phyloP scores from a whole-genome alignment of 2,888 invertebrate genomes.

The Phengaris arion region DNA sequence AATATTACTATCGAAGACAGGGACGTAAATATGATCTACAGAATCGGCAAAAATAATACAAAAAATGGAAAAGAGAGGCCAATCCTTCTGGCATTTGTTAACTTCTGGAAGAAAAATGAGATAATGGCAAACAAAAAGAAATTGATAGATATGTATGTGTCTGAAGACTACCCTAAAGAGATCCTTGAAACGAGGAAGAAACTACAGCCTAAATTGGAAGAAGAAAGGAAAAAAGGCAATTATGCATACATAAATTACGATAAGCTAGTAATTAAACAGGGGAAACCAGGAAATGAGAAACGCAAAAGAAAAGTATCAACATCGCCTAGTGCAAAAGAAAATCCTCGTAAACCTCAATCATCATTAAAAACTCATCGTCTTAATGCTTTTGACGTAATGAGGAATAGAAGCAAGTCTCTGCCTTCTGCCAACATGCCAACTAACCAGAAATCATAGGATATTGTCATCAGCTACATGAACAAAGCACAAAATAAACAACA shows the following conservation, averaged over 20 bases:
- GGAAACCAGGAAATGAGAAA: constrained; percentile 27
- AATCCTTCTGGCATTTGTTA: too few relatives aligned
- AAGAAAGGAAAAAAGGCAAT: constrained; percentile 32
- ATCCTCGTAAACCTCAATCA: not conserved
- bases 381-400: constrained; percentile 33
- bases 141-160: constrained; percentile 21
- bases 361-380: not conserved
- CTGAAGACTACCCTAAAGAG: constrained; percentile 33
- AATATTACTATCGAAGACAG: too few relatives aligned
- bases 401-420: constrained; percentile 31
- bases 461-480: constrained; percentile 32
- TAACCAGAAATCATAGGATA: constrained; percentile 30
- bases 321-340: constrained; percentile 26
- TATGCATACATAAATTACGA: constrained; percentile 31
- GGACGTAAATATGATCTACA: too few relatives aligned
- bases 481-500: not conserved
- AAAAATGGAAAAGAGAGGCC: too few relatives aligned
- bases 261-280: constrained; percentile 30
- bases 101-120: too few relatives aligned
- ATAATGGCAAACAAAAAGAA: too few relatives aligned
- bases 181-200: constrained; percentile 9
- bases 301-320: constrained; percentile 31
- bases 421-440: not conserved
- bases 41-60: too few relatives aligned
- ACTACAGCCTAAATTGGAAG: constrained; percentile 20